These are phyloP conservation scores for Nomada ruficornis DNA, from an alignment of 2,888 invertebrate species.

Conservation along the genomic window DNA sequence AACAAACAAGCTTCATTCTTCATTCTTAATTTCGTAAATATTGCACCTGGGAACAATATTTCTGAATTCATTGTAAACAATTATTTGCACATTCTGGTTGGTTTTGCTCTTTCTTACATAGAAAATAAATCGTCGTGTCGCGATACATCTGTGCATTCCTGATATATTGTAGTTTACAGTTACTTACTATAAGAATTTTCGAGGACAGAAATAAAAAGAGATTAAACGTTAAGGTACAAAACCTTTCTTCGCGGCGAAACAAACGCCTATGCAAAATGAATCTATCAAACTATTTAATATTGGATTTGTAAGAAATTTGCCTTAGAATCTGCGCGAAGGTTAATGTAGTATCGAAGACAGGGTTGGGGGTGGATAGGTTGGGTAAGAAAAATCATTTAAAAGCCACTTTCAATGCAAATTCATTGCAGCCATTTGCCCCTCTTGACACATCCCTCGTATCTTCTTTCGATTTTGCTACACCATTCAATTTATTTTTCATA, in stretches of 20 bases:
- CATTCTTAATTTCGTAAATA: neutral
- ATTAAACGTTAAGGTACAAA: neutral
- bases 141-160: too few relatives aligned
- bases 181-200: too few relatives aligned
- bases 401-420: slow-evolving; percentile 83
- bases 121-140: too few relatives aligned
- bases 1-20: neutral
- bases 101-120: neutral
- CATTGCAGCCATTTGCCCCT: slow-evolving; percentile 71
- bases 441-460: slow-evolving; percentile 43
- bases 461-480: slow-evolving; percentile 55
- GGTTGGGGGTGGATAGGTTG: slow-evolving; percentile 1
- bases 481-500: slow-evolving; percentile 74
- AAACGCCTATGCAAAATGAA: slow-evolving; percentile 12
- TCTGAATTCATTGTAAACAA: neutral
- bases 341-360: slow-evolving; percentile 38
- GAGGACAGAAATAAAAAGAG: too few relatives aligned
- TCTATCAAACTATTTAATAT: slow-evolving; percentile 72
- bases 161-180: too few relatives aligned
- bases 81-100: neutral
- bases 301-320: slow-evolving; percentile 76
- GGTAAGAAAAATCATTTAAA: slow-evolving; percentile 76
- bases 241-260: neutral
- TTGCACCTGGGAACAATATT: neutral
- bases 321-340: slow-evolving; percentile 73